Percentiles rank a stretch among this genome's conserved stretches.
Conservation (phyloP, 2,888 invertebrate species). For the Diaprepes abbreviatus region DNA sequence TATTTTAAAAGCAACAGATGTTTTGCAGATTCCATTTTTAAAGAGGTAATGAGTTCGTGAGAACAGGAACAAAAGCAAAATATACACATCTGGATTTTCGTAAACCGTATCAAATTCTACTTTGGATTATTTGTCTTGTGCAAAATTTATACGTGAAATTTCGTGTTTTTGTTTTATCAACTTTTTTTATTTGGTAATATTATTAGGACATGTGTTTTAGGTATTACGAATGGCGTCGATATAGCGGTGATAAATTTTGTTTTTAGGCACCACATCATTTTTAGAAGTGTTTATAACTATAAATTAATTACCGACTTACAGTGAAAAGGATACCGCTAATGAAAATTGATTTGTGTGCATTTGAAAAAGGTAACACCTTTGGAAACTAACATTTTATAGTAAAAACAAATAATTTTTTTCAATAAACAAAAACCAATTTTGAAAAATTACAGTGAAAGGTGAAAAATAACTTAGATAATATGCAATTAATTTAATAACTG, state of each 20-base stretch:
- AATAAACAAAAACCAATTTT: no score
- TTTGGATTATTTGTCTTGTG: constrained; percentile 44
- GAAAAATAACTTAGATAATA: no score
- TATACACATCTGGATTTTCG: constrained; percentile 57
- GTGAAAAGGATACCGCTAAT: no score
- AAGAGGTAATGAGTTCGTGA: constrained; percentile 59
- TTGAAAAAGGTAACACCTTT: no score
- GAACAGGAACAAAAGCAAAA: constrained; percentile 59
- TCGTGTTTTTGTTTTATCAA: constrained; percentile 5
- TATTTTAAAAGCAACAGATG: constrained; percentile 58
- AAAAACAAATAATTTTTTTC: no score
- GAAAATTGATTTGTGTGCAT: no score
- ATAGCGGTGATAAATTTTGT: background rate
- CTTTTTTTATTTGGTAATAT: constrained; percentile 4
- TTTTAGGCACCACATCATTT: no score
- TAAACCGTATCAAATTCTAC: constrained; percentile 40
- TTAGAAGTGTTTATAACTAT: no score
- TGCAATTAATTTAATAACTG: no score
- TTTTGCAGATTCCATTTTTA: constrained; percentile 56
- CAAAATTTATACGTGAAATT: constrained; percentile 30
- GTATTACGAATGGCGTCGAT: constrained; percentile 1
- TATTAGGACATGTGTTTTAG: constrained; percentile 8
- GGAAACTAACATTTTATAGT: no score
- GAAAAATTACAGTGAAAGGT: no score
- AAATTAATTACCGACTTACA: no score